Evolutionary conservation across 2,888 invertebrate species (phyloP).

Genomic region (Pollenia griseotomentosa): DNA sequence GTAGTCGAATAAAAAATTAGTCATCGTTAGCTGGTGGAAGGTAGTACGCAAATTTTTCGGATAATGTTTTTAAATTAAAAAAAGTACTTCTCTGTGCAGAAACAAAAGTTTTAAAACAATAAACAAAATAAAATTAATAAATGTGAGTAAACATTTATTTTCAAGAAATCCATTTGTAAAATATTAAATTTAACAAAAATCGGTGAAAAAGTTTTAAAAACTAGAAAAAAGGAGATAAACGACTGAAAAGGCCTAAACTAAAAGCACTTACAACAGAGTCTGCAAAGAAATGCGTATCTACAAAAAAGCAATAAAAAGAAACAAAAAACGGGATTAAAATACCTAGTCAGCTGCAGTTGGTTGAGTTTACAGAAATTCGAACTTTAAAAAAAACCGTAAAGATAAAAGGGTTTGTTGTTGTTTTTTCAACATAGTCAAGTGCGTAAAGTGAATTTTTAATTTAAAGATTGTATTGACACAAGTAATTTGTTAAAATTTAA

Average conservation of each 20-base stretch:
- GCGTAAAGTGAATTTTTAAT: constrained; percentile 63
- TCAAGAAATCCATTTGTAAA: constrained; percentile 24
- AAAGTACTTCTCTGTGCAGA: constrained; percentile 47
- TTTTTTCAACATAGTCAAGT: constrained; percentile 39
- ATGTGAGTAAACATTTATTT: constrained; percentile 66
- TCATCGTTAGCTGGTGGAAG: constrained; percentile 70
- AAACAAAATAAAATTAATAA: constrained; percentile 61
- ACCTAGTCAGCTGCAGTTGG: constrained; percentile 30
- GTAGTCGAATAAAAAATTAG: constrained; percentile 70
- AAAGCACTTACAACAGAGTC: constrained; percentile 33
- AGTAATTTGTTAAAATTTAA: constrained; percentile 46
- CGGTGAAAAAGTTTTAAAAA: not conserved
- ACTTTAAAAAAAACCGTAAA: constrained; percentile 30
- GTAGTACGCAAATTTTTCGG: constrained; percentile 58
- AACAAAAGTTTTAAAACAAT: constrained; percentile 46
- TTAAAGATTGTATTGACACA: constrained; percentile 59
- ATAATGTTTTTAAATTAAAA: constrained; percentile 61
- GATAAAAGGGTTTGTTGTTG: constrained; percentile 10
- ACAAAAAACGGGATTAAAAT: constrained; percentile 11
- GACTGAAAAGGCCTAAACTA: constrained; percentile 23
- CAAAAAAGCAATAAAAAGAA: constrained; percentile 40
- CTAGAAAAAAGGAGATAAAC: constrained; percentile 22
- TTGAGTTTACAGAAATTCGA: constrained; percentile 45
- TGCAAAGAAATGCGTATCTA: constrained; percentile 53
- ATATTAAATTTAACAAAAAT: not conserved